Evolutionary conservation across 1,140 invertebrate genomes (phyloP).

Genomic region (Atta cephalotes): DNA sequence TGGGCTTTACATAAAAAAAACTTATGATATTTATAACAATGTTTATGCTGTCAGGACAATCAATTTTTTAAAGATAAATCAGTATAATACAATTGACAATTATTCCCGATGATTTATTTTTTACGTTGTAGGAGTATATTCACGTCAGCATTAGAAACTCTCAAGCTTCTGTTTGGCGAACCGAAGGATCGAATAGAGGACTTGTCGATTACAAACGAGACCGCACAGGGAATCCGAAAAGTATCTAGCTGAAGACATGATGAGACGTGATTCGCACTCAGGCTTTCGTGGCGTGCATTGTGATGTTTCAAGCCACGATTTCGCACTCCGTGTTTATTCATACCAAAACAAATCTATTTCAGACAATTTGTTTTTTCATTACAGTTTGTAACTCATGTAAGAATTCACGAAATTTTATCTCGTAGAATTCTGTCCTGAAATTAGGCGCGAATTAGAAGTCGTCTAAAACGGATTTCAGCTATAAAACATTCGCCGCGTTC

Average conservation of each 20-base stretch:
- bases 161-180: constrained; percentile 29
- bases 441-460: background rate
- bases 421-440: background rate
- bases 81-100: background rate
- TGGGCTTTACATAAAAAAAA: no score
- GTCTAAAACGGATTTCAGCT: no score
- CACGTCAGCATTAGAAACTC: constrained; percentile 26
- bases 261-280: background rate
- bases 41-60: no score
- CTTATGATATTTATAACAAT: no score
- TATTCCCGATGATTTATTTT: background rate
- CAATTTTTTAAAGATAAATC: background rate
- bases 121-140: constrained; percentile 42
- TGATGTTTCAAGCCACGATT: background rate
- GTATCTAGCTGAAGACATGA: constrained; percentile 18
- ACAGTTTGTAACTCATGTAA: background rate
- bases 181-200: constrained; percentile 22
- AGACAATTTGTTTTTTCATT: background rate
- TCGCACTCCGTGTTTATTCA: background rate
- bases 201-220: background rate
- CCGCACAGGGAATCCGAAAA: background rate
- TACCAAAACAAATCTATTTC: background rate
- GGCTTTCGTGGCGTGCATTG: background rate
- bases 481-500: no score
- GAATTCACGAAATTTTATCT: background rate